Evolutionary conservation across 2,797 vertebrate species (phyloP), one percentile per base, ranked within the genome.

Genomic region (Rhabdomys pumilio): DNA sequence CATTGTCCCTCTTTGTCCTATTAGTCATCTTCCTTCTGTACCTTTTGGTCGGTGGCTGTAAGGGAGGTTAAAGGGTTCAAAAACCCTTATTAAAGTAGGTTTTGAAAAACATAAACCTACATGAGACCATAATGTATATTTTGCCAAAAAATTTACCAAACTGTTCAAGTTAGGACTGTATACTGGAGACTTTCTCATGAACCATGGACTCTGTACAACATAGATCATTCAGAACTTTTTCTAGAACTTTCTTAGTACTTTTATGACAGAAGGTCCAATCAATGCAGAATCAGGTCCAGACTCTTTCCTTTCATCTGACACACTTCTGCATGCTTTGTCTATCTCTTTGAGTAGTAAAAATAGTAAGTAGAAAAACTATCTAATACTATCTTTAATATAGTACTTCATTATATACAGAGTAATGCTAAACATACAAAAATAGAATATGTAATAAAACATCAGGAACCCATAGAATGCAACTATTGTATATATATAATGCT

Each of bases 401-500:
- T 11, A 7, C 67, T 50, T 92, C 94, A 89, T 94, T 89, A 82
- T 88, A 87, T 92, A 59, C 88, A 96, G 20, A 75, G 50, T 19
- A 57, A n/a, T 67, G 6, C 55, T 95, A 90, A 96, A 91, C 29
- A 80, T 83, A 50, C 96, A 61, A 12, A 69, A 93, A 96, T 59
- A 90, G 47, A 96, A 85, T 53, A 6, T 82, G 79, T 65, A 87
- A 72, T 57, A 93, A 93, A 83, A 50, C n/a, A 77, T 6, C 9
- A 89, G 38, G 63, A 90, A 81, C 14, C 9, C 69, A 69, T 26
- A 82, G 31, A 93, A 97, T 88, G 55, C 77, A 96, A 87, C 3
- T 1, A 29, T 41, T 57, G 34, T 87, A 0, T 59, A 34, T 47
- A 19, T 65, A 20, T 61, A 41, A 3, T 84, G 31, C 11, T 76